Evolutionary conservation across 2,797 vertebrate species (phyloP).

Genomic region (Mallotus villosus): DNA sequence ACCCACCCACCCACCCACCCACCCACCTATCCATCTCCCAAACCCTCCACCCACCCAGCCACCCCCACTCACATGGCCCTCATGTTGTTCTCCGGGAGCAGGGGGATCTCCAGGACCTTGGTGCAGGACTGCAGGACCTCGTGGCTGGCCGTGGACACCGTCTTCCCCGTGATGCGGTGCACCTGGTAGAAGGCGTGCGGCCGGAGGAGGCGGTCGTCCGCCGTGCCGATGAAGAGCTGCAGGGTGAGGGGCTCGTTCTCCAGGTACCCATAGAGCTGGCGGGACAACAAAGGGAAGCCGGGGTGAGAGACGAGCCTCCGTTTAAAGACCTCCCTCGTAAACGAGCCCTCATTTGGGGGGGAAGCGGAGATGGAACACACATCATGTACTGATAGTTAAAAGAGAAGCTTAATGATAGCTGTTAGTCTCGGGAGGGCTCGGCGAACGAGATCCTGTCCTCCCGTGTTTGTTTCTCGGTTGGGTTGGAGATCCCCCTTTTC

Average conservation of each 20-base stretch:
- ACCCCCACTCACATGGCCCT: slow-evolving; percentile 78
- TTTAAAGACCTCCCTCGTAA: slow-evolving; percentile 64
- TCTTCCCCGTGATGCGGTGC: slow-evolving; percentile 87
- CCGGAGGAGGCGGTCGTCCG: slow-evolving; percentile 85
- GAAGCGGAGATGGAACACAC: slow-evolving; percentile 59
- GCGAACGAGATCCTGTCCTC: slow-evolving; percentile 27
- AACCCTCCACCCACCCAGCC: neutral
- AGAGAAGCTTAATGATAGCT: slow-evolving; percentile 49
- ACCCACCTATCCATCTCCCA: neutral
- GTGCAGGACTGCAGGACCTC: slow-evolving; percentile 84
- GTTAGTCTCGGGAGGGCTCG: slow-evolving; percentile 24
- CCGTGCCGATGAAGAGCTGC: slow-evolving; percentile 88
- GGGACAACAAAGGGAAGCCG: slow-evolving; percentile 78
- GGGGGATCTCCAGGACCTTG: slow-evolving; percentile 86
- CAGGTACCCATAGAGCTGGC: slow-evolving; percentile 84
- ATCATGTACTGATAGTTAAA: slow-evolving; percentile 65
- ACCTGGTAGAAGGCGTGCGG: slow-evolving; percentile 91
- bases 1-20: too few relatives aligned
- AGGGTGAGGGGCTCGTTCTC: slow-evolving; percentile 84
- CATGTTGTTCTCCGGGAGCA: slow-evolving; percentile 87
- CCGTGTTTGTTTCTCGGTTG: slow-evolving; percentile 53
- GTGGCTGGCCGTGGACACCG: slow-evolving; percentile 84
- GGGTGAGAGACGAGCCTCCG: slow-evolving; percentile 67
- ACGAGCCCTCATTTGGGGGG: slow-evolving; percentile 65
- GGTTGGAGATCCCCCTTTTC: slow-evolving; percentile 36